Evolutionary conservation across 2,797 vertebrate genomes (phyloP), one percentile per base, ranked within the genome.

Genomic region (Hippoglossus hippoglossus): DNA sequence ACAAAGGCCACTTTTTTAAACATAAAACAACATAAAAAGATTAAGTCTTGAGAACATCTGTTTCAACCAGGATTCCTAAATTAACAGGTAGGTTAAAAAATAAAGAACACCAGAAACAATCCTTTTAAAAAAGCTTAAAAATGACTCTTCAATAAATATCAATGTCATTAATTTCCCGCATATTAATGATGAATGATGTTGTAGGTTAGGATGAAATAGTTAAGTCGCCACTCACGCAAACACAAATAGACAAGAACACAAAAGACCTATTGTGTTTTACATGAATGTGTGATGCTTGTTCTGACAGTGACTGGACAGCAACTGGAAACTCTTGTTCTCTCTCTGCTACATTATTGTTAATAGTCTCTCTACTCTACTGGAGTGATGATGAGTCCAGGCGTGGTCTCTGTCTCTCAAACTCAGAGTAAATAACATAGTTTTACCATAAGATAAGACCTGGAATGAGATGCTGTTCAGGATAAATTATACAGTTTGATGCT

Each of bases 281-380:
- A 22, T 22, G 22, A 22, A 22, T 68, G 53, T 68, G n/a, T 50
- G 64, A 53, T 51, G 21, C 18, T 10, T 22, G 6, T 9, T n/a
- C 60, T 15, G 1, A 47, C 34, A 31, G 28, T 31, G 28, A 31
- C 28, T n/a, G n/a, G 6, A 31, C 28, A 31, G 53, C 4, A 63
- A 75, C 73, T 36, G 25, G 68, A 78, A 79, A 71, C 25, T 75
- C 71, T 53, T 50, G 56, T 71, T 79, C 21, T 13, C 10, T 24
- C n/a, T 50, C n/a, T 9, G 21, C 9, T 12, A 22, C 10, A 46
- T 28, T 28, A 28, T 6, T 28, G 28, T 28, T 6, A 28, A 28
- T 28, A 28, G 4, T 28, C 6, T 4, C 28, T 28, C 28, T 28
- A 22, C 28, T 6, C 28, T 28, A 28, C 28, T 28, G 28, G 28